Evolutionary conservation across 2,113 vertebrate species (phyloP).

Genomic region (Isichthys henryi): DNA sequence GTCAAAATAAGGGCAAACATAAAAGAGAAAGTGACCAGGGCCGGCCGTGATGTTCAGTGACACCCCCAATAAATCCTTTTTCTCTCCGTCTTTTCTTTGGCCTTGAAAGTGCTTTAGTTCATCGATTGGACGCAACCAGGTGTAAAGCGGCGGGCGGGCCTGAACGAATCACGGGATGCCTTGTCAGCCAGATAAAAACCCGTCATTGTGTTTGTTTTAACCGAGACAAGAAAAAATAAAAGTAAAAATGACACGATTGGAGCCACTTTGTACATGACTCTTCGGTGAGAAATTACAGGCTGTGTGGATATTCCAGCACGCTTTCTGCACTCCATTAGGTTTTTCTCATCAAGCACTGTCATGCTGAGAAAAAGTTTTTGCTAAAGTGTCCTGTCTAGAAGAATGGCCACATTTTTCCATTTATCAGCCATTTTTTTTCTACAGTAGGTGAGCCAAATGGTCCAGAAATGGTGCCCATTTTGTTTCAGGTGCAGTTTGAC

Average conservation of each 20-base stretch:
- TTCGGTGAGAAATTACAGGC: not conserved
- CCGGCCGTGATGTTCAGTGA: not conserved
- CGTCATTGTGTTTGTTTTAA: not conserved
- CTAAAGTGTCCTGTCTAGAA: not conserved
- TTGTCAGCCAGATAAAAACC: not conserved
- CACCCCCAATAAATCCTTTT: not conserved
- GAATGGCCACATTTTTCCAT: not conserved
- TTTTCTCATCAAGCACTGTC: not conserved
- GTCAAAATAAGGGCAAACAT: slow-evolving; percentile 14
- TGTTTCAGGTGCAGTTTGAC: slow-evolving; percentile 12
- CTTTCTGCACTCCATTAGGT: not conserved
- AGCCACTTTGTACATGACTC: not conserved
- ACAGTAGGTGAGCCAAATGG: not conserved
- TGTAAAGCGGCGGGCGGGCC: not conserved
- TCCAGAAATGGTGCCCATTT: not conserved
- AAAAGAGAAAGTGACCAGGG: not conserved
- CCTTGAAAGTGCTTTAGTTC: not conserved
- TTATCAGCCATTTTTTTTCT: not conserved
- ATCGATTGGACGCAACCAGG: not conserved
- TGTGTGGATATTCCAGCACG: not conserved
- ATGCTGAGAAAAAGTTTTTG: not conserved
- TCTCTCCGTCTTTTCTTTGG: not conserved
- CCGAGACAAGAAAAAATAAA: not conserved
- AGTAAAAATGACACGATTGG: not conserved
- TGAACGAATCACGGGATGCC: not conserved